phyloP scores from a whole-genome alignment of 2,888 invertebrate genomes.

The Mimachlamys varia region DNA sequence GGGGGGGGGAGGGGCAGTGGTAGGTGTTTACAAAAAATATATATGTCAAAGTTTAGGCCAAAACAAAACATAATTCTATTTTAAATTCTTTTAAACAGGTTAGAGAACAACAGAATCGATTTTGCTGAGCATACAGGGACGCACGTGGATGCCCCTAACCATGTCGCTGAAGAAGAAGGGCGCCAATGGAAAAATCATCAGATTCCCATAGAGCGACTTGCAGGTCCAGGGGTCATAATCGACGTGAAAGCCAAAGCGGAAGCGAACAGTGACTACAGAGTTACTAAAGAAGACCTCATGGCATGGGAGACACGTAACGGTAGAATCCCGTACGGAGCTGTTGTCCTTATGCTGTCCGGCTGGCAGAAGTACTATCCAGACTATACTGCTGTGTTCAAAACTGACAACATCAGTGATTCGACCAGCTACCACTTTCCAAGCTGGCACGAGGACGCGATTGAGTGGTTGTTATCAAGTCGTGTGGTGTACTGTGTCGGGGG shows the following conservation, averaged over 20 bases:
- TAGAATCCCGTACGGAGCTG: conserved; percentile 45
- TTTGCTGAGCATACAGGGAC: conserved; percentile 47
- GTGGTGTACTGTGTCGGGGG: conserved; percentile 51
- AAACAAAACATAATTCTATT: too few species aligned
- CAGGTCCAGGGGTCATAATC: conserved; percentile 51
- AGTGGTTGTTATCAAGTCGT: conserved; percentile 51
- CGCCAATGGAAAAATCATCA: conserved; percentile 38
- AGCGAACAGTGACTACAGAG: conserved; percentile 45
- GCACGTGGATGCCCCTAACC: conserved; percentile 47
- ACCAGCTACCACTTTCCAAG: conserved; percentile 46
- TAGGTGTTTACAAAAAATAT: too few species aligned
- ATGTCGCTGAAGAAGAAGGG: background rate
- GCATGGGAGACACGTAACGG: conserved; percentile 49
- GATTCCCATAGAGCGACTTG: conserved; percentile 47
- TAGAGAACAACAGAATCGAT: conserved; percentile 43
- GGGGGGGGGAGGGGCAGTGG: too few species aligned
- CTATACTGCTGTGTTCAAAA: conserved; percentile 42
- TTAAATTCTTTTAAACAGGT: conserved; percentile 42
- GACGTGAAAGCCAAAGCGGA: conserved; percentile 43
- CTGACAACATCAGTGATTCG: background rate
- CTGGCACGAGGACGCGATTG: conserved; percentile 45
- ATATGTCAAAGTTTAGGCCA: too few species aligned
- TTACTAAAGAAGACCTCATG: conserved; percentile 43
- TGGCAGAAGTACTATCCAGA: conserved; percentile 47
- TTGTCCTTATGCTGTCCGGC: conserved; percentile 51